Evolutionary conservation across 92 coral and sea anemone species (phyloP), one percentile per base, ranked within the genome.

Genomic region (Epizoanthus fatuus): DNA sequence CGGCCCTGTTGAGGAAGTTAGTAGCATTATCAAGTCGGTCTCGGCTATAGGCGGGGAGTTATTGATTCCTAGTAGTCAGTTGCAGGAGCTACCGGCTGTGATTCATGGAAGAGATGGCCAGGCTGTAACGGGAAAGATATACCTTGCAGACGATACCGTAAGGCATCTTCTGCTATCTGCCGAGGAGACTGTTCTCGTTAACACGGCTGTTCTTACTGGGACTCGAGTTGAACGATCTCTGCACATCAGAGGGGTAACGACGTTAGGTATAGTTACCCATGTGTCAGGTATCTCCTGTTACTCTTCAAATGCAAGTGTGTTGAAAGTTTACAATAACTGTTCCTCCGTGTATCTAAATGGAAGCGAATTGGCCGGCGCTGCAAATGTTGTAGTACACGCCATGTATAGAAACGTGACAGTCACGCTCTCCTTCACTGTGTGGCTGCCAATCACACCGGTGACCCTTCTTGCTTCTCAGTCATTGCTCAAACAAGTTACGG

Each of bases 181-280:
- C n/a, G 85, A 75, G 54, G 74, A 58, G 56, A 40, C 85, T 16
- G 81, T 88, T 22, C 66, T 88, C 35, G 4, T 83, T 19, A 88
- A 88, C 74, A 88, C 88, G 2, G 92, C 88, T 19, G 83, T 83
- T 40, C 75, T 88, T 68, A 83, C 72, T 47, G 92, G 92, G 44
- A 42, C 37, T 22, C 85, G 37, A 39, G 57, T 75, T 29, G 83
- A 68, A 25, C 72, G 68, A 10, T 52, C 88, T 19, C 55, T 88
- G 29, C 20, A 5, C 2, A 79, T 88, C 37, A 47, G 6, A 32
- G 88, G 88, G 16, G 81, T 88, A 45, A 84, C 84, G 9, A 58
- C 80, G 37, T 62, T 32, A 12, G 92, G 92, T 35, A 25, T 19
- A 69, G 25, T 68, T 37, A 9, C 72, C 45, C 57, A 62, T 39